Evolutionary conservation across 2,797 vertebrate genomes (phyloP), one percentile per base, ranked within the genome.

Genomic region (Apodemus agrarius): DNA sequence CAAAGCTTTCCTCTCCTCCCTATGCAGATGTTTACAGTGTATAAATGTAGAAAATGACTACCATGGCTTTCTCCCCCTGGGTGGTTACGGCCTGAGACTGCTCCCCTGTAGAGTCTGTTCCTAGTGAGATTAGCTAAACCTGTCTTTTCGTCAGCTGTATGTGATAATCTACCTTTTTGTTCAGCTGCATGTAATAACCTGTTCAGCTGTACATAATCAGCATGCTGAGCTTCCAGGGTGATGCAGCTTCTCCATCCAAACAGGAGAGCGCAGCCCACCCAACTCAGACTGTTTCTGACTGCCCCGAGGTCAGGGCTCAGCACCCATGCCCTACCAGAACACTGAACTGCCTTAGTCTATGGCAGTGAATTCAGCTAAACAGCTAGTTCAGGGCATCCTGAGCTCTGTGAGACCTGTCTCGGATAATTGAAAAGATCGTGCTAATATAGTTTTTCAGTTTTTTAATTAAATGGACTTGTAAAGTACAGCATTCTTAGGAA

Each of bases 401-500:
- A 74, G 11, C 57, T 87, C 26, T 79, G 75, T 88, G 22, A 87
- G 17, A 75, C 54, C 29, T 8, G 34, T 37, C 80, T 80, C 13
- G n/a, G 31, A 49, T 52, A 69, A 78, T 72, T 10, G 31, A 87
- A 69, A 74, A 91, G 40, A 34, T 26, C 10, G 0, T n/a, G 74
- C 34, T 26, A 72, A n/a, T 91, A 31, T 14, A 80, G 34, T 92
- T 88, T 91, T 93, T 91, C 21, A 43, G 88, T 89, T 84, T 93
- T 91, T 29, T 76, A 10, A 61, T 49, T 92, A 93, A 92, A 63
- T 79, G 89, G 29, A 80, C 52, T 90, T 93, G 1, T 43, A 91
- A 95, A 91, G 59, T 82, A 65, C 10, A 46, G 78, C 26, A 54
- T 81, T 95, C 96, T 94, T 89, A 91, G 31, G 49, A 85, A 54